Percentiles rank a stretch among this genome's conserved stretches.
Evolutionary conservation across 2,113 vertebrate genomes (phyloP).

Genomic region (Caranx melampygus): DNA sequence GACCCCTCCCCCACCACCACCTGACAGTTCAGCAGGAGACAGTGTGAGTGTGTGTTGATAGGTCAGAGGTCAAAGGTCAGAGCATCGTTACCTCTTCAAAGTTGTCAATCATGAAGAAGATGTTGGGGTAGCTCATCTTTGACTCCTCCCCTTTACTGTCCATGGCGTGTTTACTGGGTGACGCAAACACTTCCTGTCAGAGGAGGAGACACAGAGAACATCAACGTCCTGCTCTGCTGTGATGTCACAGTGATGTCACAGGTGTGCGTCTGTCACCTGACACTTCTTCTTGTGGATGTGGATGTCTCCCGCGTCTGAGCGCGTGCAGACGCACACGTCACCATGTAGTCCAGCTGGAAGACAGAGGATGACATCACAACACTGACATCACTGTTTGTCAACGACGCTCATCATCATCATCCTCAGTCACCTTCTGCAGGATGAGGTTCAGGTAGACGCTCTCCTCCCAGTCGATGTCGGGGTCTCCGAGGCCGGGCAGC

Average conservation of each 20-base stretch:
- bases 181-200: constrained; percentile 95
- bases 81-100: constrained; percentile 90
- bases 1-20: neutral
- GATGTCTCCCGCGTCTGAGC: constrained; percentile 95
- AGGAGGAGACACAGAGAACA: neutral
- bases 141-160: constrained; percentile 99
- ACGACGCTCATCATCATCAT: no score
- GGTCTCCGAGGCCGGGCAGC: constrained; percentile 96
- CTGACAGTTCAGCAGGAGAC: no score
- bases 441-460: constrained; percentile 98
- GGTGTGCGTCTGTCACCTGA: constrained; percentile 84
- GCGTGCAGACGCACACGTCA: constrained; percentile 99
- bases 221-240: no score
- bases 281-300: constrained; percentile 98
- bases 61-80: no score
- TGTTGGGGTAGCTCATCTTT: constrained; percentile 99
- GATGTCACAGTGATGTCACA: no score
- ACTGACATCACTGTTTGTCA: no score
- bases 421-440: constrained; percentile 90
- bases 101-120: constrained; percentile 99
- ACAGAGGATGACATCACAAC: neutral
- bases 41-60: no score
- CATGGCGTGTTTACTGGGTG: constrained; percentile 98
- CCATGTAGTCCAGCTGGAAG: constrained; percentile 94
- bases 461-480: constrained; percentile 99